Base-by-base conservation (phyloP, 2,888 invertebrate genomes). In the Platynereis dumerilii region DNA sequence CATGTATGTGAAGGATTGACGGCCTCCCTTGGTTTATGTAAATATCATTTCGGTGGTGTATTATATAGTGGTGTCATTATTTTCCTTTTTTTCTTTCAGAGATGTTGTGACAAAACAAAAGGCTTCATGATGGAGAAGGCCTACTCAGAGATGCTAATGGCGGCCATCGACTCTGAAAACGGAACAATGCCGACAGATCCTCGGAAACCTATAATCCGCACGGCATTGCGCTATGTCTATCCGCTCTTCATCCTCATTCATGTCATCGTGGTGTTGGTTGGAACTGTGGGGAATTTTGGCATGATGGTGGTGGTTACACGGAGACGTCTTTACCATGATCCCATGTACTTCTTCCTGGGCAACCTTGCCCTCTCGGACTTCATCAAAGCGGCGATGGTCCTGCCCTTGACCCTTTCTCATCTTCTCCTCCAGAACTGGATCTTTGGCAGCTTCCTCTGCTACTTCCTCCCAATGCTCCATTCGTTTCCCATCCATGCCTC, bases 381-480 rank as follows among this genome's bases (percentile, higher is more conserved):
- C 45, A 84, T 90, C 48, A 90, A 90, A 82, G 89, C 90, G 76
- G 82, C 88, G 22, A 79, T 89, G 65, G 90, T 90, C n/a, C 77
- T 91, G 73, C 91, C 91, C 17, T 86, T 91, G 7, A 88, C 90
- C 0, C 79, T 91, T 69, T 88, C 89, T 73, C 89, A 90, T 58
- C 85, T 91, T 74, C 84, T 91, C 45, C 85, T 91, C 66, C 88
- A 90, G 77, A 90, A 91, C 88, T 70, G 91, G 91, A 86, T 91
- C 67, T 88, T 90, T 74, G 91, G 91, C 7, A 88, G 89, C 73
- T 88, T 90, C 72, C 80, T 91, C 68, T 91, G 91, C 83, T 90
- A 88, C 78, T 89, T 90, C 77, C 78, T 91, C 71, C 91, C 91
- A 0, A 90, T 91, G 88, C 78, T 91, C 74, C 91, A 91, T 87